phyloP scores from a whole-genome alignment of 2,888 invertebrate species.

The Tiliacea aurago region DNA sequence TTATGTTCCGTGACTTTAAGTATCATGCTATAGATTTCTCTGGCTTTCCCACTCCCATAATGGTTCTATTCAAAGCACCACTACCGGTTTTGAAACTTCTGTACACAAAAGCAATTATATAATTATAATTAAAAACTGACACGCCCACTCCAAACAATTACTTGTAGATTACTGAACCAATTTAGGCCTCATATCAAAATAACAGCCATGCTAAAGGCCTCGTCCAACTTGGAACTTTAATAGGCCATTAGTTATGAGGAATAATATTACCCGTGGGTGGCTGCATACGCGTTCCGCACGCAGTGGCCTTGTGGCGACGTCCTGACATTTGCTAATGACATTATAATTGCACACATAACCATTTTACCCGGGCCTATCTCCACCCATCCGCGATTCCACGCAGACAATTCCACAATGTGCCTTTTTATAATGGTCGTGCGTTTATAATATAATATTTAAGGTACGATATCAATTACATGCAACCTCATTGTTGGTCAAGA shows the following conservation, averaged over 20 bases:
- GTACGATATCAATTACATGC: conserved; percentile 70
- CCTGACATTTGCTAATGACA: conserved; percentile 81
- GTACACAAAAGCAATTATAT: conserved; percentile 58
- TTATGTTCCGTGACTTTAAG: conserved; percentile 17
- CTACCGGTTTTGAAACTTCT: conserved; percentile 59
- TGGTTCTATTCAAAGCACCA: conserved; percentile 52
- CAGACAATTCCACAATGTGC: conserved; percentile 54
- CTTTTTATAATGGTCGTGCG: conserved; percentile 58
- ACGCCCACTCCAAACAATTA: conserved; percentile 64
- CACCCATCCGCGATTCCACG: conserved; percentile 14
- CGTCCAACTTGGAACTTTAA: conserved; percentile 60
- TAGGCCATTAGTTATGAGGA: conserved; percentile 66
- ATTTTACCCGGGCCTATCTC: conserved; percentile 59
- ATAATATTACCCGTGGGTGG: conserved; percentile 67
- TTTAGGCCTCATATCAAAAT: conserved; percentile 64
- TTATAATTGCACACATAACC: conserved; percentile 75
- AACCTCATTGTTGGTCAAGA: conserved; percentile 61
- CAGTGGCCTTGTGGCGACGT: conserved; percentile 73
- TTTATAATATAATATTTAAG: conserved; percentile 62
- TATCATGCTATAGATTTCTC: conserved; percentile 44
- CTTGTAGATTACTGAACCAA: conserved; percentile 64
- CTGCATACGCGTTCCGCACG: conserved; percentile 67
- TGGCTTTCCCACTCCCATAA: conserved; percentile 53
- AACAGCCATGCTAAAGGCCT: conserved; percentile 56
- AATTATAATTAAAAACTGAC: conserved; percentile 62